A percentile compares a stretch with the other conserved stretches of the same genome.
phyloP scores from a whole-genome alignment of 2,113 vertebrate genomes.

The Serranochromis macrocephalus region DNA sequence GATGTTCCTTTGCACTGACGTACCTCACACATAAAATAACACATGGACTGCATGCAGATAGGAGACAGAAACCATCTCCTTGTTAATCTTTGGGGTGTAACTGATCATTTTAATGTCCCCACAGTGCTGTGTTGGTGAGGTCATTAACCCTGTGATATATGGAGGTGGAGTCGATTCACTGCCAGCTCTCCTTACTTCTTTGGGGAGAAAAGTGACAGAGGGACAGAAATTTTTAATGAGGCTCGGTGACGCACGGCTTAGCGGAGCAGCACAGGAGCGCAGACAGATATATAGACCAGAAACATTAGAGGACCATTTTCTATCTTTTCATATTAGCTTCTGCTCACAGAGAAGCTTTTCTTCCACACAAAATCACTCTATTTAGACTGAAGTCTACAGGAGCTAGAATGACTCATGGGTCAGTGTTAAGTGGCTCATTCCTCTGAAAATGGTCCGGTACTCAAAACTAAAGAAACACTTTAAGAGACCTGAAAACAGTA shows the following conservation, averaged over 20 bases:
- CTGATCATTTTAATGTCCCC: not conserved
- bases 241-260: not conserved
- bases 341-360: not conserved
- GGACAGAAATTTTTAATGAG: constrained; percentile 11
- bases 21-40: not conserved
- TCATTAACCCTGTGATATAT: constrained; percentile 8
- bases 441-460: not conserved
- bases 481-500: not conserved
- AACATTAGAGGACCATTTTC: not conserved
- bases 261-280: not conserved
- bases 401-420: not conserved
- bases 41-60: not conserved
- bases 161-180: not conserved
- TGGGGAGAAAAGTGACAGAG: not conserved
- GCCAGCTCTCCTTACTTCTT: not conserved
- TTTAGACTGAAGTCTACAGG: not conserved
- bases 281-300: not conserved
- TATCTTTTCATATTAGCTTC: not conserved
- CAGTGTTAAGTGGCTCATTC: not conserved
- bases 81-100: not conserved
- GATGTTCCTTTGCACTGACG: not conserved
- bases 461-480: not conserved
- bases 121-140: not conserved
- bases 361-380: not conserved
- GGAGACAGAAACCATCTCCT: not conserved